Evolutionary conservation across 1,140 invertebrate genomes (phyloP).

Genomic region (Apocrypta bakeri): DNA sequence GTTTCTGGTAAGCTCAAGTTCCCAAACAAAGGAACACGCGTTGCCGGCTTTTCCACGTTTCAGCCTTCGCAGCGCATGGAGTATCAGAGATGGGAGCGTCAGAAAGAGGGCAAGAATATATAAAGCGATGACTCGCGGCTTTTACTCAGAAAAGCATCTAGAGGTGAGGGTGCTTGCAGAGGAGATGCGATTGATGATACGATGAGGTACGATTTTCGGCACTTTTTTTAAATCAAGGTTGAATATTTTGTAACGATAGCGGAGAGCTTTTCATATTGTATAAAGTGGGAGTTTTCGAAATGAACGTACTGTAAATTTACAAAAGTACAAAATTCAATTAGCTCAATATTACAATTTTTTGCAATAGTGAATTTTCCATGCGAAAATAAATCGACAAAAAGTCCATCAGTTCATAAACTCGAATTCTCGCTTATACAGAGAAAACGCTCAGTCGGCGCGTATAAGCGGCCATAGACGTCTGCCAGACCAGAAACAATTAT

Average conservation of each 20-base stretch:
- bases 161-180: background rate
- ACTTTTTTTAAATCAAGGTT: too few relatives aligned
- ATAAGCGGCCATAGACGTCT: constrained; percentile 59
- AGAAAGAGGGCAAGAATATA: constrained; percentile 30
- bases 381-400: background rate
- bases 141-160: constrained; percentile 9
- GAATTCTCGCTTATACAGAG: background rate
- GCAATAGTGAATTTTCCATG: background rate
- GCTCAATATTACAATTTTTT: too few relatives aligned
- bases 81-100: too few relatives aligned
- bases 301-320: too few relatives aligned
- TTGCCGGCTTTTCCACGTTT: background rate
- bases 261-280: too few relatives aligned
- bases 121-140: constrained; percentile 39
- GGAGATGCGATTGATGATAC: constrained; percentile 30
- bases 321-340: too few relatives aligned
- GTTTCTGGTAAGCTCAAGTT: constrained; percentile 33
- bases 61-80: background rate
- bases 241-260: too few relatives aligned
- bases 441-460: constrained; percentile 51
- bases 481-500: constrained; percentile 72
- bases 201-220: constrained; percentile 58
- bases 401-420: background rate
- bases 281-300: too few relatives aligned
- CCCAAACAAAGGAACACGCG: constrained; percentile 33